These are phyloP conservation scores for Steromphala cineraria DNA, from an alignment of 2,888 invertebrate species.

Conservation along the genomic window DNA sequence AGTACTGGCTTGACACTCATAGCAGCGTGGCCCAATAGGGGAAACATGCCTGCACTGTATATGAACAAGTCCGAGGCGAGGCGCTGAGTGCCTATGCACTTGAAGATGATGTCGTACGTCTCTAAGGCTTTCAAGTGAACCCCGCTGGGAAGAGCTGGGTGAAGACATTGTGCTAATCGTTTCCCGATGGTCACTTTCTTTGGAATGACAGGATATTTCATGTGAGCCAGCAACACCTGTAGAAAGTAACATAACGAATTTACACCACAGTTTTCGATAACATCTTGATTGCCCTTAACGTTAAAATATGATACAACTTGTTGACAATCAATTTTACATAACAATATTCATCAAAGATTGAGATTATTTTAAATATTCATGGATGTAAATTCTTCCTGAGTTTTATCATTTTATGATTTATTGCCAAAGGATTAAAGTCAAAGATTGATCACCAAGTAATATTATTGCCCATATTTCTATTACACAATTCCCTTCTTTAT, in stretches of 20 bases:
- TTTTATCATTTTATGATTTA: no score
- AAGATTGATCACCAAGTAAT: no score
- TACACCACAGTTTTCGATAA: background rate
- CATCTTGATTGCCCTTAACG: background rate
- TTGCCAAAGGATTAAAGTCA: no score
- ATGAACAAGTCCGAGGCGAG: constrained; percentile 89
- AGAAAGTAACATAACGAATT: background rate
- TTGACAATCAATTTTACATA: background rate
- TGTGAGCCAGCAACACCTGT: constrained; percentile 86
- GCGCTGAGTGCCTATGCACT: constrained; percentile 87
- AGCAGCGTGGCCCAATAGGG: constrained; percentile 90
- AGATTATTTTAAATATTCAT: no score
- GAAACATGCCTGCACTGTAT: constrained; percentile 87
- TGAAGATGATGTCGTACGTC: constrained; percentile 92
- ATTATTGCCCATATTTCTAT: no score
- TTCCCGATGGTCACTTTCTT: constrained; percentile 91
- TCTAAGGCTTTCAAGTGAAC: constrained; percentile 94
- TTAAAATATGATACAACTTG: background rate
- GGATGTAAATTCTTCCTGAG: no score
- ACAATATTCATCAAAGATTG: no score
- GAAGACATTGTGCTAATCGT: constrained; percentile 93
- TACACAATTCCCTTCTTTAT: no score
- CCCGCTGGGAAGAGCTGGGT: constrained; percentile 92
- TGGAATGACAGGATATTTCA: constrained; percentile 90
- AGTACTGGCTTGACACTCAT: constrained; percentile 91